phyloP scores from a whole-genome alignment of 2,797 vertebrate genomes.

The Chlorospingus semifuscus region DNA sequence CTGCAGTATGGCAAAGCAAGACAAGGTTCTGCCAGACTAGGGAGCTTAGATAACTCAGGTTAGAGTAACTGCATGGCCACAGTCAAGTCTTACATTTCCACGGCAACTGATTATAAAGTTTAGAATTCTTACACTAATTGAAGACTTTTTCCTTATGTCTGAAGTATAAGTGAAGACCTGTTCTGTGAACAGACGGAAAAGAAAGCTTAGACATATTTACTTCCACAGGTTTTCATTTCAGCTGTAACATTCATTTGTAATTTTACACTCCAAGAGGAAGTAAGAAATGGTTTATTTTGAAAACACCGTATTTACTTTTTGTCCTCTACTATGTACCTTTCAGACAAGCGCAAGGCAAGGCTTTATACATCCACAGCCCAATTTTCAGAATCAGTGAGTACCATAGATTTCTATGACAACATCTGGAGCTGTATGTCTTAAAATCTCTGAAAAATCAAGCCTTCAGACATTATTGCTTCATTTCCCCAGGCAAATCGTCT shows the following conservation, averaged over 20 bases:
- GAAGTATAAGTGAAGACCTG: background rate
- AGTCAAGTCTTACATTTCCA: background rate
- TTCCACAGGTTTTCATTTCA: background rate
- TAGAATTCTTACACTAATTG: background rate
- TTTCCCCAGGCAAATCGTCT: conserved; percentile 48
- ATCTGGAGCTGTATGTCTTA: conserved; percentile 11
- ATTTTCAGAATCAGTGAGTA: conserved; percentile 3
- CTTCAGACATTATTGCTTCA: conserved; percentile 37
- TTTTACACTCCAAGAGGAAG: background rate
- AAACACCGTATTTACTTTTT: background rate
- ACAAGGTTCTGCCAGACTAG: background rate
- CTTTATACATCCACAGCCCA: background rate
- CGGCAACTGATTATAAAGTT: background rate
- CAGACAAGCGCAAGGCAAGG: background rate
- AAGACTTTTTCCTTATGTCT: background rate
- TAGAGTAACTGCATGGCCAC: background rate
- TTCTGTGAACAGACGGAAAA: background rate
- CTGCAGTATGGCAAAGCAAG: background rate
- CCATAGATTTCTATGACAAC: background rate
- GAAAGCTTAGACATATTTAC: background rate
- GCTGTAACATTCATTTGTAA: background rate
- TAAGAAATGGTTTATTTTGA: background rate
- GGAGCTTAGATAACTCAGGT: background rate
- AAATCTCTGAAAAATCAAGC: conserved; percentile 29
- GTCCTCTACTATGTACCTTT: background rate